These are phyloP conservation scores for Novumbra hubbsi DNA, from an alignment of 2,797 vertebrate species.

Conservation along the genomic window DNA sequence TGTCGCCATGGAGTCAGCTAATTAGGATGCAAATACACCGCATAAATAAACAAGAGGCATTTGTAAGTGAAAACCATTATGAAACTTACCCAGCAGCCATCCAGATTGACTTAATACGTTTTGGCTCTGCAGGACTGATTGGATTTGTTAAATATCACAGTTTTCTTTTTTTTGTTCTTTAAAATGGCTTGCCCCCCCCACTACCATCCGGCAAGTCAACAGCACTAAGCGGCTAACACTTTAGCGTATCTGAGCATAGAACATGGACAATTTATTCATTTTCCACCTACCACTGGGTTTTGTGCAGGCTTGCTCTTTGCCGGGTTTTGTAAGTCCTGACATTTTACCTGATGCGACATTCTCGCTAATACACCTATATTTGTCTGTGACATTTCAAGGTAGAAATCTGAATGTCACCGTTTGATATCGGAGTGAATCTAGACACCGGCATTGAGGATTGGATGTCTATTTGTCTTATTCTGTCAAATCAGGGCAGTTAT, in stretches of 20 bases:
- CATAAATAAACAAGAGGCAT: background rate
- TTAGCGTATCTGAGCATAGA: background rate
- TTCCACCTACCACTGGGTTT: background rate
- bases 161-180: constrained; percentile 38
- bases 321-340: too few relatives aligned
- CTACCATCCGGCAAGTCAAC: background rate
- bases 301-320: too few relatives aligned
- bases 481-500: too few relatives aligned
- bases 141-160: constrained; percentile 44
- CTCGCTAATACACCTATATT: too few relatives aligned
- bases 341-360: too few relatives aligned
- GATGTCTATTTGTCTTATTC: too few relatives aligned
- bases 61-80: constrained; percentile 28
- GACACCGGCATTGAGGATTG: too few relatives aligned
- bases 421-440: too few relatives aligned
- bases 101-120: constrained; percentile 28
- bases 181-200: constrained; percentile 7
- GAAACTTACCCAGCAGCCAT: constrained; percentile 32
- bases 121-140: constrained; percentile 28
- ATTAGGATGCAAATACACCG: too few relatives aligned
- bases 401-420: too few relatives aligned
- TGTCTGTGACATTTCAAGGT: too few relatives aligned
- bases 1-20: too few relatives aligned
- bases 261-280: constrained; percentile 4
- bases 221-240: background rate